Evolutionary conservation across 2,888 invertebrate species (phyloP).

Genomic region (Sylvicola cinctus): DNA sequence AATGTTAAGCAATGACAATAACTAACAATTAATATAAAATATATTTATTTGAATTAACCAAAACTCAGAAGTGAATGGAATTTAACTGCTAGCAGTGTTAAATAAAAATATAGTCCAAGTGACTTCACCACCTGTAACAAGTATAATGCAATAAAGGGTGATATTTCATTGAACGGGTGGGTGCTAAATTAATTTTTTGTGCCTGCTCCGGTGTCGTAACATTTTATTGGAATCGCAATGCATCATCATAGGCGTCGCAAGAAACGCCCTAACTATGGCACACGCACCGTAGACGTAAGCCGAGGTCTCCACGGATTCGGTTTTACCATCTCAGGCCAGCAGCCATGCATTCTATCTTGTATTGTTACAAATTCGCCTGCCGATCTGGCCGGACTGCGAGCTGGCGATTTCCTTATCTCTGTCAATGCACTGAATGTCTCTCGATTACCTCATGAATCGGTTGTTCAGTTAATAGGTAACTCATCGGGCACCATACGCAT

Average conservation of each 20-base stretch:
- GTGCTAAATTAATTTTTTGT: too few species aligned
- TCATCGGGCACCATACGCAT: constrained; percentile 65
- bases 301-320: constrained; percentile 83
- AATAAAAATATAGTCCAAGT: too few species aligned
- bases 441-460: constrained; percentile 82
- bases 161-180: too few species aligned
- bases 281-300: constrained; percentile 49
- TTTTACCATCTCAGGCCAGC: constrained; percentile 94
- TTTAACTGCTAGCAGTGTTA: too few species aligned
- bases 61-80: too few species aligned
- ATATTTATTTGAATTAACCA: too few species aligned
- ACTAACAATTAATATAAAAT: too few species aligned
- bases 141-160: too few species aligned
- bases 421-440: constrained; percentile 84
- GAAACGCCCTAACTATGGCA: constrained; percentile 39
- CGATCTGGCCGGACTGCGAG: constrained; percentile 70
- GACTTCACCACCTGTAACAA: too few species aligned
- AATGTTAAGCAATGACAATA: too few species aligned
- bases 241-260: constrained; percentile 29
- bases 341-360: constrained; percentile 86
- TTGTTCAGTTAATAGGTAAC: constrained; percentile 74
- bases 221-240: too few species aligned
- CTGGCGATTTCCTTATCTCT: constrained; percentile 80
- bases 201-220: too few species aligned
- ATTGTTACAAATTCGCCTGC: constrained; percentile 82